phyloP scores from a whole-genome alignment of 1,140 invertebrate genomes.

The Sesamia nonagrioides region DNA sequence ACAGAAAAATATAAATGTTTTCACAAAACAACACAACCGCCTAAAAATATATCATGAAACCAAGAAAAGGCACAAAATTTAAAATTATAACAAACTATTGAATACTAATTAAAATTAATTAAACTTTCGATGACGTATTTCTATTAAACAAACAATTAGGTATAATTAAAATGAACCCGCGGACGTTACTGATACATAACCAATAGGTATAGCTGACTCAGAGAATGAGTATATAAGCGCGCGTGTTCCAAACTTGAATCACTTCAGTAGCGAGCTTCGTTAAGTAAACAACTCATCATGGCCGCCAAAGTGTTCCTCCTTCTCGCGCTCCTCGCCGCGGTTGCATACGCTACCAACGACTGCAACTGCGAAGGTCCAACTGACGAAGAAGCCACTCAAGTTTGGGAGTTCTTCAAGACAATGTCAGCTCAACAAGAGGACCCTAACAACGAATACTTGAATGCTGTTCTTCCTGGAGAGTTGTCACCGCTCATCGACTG shows the following conservation, averaged over 20 bases:
- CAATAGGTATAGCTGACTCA: conserved; percentile 6
- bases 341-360: conserved; percentile 25
- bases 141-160: conserved; percentile 3
- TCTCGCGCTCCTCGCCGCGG: not conserved
- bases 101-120: no score
- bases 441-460: conserved; percentile 15
- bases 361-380: conserved; percentile 57
- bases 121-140: not conserved
- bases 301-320: conserved; percentile 23
- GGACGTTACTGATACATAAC: not conserved
- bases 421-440: conserved; percentile 45
- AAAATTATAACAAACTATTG: no score
- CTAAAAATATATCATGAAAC: no score
- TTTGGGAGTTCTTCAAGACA: conserved; percentile 58
- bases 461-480: conserved; percentile 60
- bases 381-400: conserved; percentile 38
- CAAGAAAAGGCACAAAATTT: no score
- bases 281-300: conserved; percentile 42
- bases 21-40: no score
- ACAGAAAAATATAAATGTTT: no score
- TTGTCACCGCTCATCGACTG: conserved; percentile 59
- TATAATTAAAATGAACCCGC: not conserved
- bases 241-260: not conserved
- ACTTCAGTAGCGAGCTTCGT: conserved; percentile 16
- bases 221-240: not conserved